Percentiles rank a stretch among this genome's conserved stretches.
Conservation (phyloP, 2,113 vertebrate genomes). For the Meles meles region DNA sequence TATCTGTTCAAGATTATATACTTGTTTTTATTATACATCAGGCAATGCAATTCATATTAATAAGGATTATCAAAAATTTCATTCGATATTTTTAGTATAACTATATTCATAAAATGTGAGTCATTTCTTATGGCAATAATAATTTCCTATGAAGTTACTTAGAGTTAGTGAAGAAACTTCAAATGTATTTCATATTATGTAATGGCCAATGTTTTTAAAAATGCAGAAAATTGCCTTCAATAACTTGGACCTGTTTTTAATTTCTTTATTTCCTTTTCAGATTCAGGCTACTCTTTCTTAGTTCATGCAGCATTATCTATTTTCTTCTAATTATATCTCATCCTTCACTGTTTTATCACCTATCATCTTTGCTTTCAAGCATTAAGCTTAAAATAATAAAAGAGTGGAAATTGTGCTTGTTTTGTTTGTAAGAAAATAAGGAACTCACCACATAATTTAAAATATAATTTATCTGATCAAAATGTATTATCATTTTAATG, state of each 20-base stretch:
- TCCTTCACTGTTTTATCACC: background rate
- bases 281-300: background rate
- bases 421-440: background rate
- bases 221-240: background rate
- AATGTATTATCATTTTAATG: background rate
- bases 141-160: background rate
- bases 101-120: background rate
- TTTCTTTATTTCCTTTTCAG: constrained; percentile 4
- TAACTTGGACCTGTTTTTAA: background rate
- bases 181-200: background rate
- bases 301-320: background rate
- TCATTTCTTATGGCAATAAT: background rate
- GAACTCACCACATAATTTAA: background rate
- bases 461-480: background rate
- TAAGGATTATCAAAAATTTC: background rate
- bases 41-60: background rate
- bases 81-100: constrained; percentile 17
- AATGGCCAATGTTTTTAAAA: background rate
- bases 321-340: background rate
- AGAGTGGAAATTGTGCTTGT: background rate
- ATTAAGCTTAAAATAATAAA: background rate
- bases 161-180: background rate
- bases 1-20: background rate
- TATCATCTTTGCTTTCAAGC: background rate
- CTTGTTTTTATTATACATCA: constrained; percentile 12